A percentile compares a stretch with the other conserved stretches of the same genome.
These are phyloP conservation scores for Drosophila kurseongensis DNA, from an alignment of 1,140 invertebrate species.

Conservation along the genomic window DNA sequence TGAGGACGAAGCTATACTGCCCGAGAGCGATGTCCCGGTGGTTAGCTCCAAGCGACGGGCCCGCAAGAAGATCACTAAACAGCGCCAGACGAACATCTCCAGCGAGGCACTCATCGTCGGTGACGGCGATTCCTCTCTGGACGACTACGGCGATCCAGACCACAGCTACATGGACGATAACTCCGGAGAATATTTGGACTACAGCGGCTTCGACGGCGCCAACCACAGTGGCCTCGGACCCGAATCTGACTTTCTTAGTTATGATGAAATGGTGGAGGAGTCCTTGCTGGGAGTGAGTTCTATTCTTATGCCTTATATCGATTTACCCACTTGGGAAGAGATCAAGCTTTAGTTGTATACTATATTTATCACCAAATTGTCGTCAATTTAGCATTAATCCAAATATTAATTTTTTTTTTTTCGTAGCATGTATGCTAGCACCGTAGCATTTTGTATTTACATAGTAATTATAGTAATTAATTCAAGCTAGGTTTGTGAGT, in stretches of 20 bases:
- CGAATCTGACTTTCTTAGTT: constrained; percentile 64
- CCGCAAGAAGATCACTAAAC: constrained; percentile 45
- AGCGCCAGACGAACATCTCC: constrained; percentile 39
- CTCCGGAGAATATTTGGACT: constrained; percentile 60
- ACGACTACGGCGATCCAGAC: constrained; percentile 61
- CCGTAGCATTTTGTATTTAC: too few species aligned
- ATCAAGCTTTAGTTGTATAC: neutral
- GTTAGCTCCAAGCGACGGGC: constrained; percentile 31
- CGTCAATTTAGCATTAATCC: neutral
- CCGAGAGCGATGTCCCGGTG: constrained; percentile 47
- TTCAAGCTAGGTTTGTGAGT: too few species aligned
- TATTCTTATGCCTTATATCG: too few species aligned
- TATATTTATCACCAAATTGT: neutral
- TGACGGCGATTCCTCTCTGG: constrained; percentile 60
- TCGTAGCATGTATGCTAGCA: too few species aligned
- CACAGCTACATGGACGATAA: constrained; percentile 58
- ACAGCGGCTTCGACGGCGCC: constrained; percentile 42
- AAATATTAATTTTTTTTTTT: too few species aligned
- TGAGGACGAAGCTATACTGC: constrained; percentile 59
- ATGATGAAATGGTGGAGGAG: constrained; percentile 81
- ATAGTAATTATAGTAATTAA: too few species aligned
- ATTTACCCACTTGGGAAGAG: too few species aligned
- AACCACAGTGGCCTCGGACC: constrained; percentile 26
- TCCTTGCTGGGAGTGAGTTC: constrained; percentile 70
- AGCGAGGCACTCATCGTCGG: constrained; percentile 36